These are phyloP conservation scores for Rhyacichthys aspro DNA, from an alignment of 2,797 vertebrate species.

Conservation along the genomic window DNA sequence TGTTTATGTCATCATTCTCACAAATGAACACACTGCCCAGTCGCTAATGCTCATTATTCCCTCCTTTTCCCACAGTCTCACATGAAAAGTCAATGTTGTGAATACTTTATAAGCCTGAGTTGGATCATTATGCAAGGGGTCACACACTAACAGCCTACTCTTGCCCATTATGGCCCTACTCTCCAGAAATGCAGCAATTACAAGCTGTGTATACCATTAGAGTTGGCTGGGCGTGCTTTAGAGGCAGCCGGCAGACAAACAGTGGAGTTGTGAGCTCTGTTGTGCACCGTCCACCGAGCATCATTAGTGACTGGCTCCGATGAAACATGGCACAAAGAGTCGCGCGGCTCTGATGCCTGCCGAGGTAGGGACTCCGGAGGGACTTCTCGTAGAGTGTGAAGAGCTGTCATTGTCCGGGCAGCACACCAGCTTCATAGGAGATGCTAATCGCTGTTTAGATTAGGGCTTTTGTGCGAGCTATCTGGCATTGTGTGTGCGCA, in stretches of 20 bases:
- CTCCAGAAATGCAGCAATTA: slow-evolving; percentile 49
- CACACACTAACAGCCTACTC: slow-evolving; percentile 45
- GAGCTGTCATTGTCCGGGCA: slow-evolving; percentile 50
- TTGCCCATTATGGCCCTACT: slow-evolving; percentile 30
- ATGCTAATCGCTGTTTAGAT: slow-evolving; percentile 62
- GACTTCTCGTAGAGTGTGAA: slow-evolving; percentile 36
- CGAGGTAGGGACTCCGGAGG: slow-evolving; percentile 49
- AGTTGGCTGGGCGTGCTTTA: slow-evolving; percentile 33
- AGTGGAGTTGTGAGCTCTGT: slow-evolving; percentile 40
- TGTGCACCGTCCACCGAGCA: slow-evolving; percentile 38
- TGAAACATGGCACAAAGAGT: slow-evolving; percentile 56
- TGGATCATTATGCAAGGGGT: slow-evolving; percentile 60
- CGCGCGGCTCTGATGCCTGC: slow-evolving; percentile 43
- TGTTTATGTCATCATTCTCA: slow-evolving; percentile 48
- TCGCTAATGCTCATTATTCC: too few relatives aligned
- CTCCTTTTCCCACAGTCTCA: too few relatives aligned
- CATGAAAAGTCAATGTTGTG: slow-evolving; percentile 61
- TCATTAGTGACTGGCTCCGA: slow-evolving; percentile 54
- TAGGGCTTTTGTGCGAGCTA: slow-evolving; percentile 31
- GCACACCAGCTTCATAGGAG: slow-evolving; percentile 51
- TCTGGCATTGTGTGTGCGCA: slow-evolving; percentile 42
- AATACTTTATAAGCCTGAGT: slow-evolving; percentile 60
- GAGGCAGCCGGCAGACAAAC: slow-evolving; percentile 43
- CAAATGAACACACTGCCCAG: slow-evolving; percentile 62
- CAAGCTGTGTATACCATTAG: slow-evolving; percentile 27